Percentiles rank a stretch among this genome's conserved stretches.
phyloP scores from a whole-genome alignment of 1,140 invertebrate genomes.

The Drosophila tristis region DNA sequence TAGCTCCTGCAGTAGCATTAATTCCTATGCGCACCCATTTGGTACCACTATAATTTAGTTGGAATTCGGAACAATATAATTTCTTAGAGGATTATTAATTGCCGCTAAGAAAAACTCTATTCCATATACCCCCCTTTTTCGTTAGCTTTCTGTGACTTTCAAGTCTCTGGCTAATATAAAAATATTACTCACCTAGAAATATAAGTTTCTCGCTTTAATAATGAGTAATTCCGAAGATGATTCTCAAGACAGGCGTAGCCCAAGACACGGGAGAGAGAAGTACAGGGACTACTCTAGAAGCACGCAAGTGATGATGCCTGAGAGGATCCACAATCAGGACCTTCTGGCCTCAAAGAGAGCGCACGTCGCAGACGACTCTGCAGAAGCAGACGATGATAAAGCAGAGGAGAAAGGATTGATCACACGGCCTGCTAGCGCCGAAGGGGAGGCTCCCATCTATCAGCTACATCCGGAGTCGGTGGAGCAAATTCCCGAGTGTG shows the following conservation, averaged over 20 bases:
- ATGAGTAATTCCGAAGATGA: conserved; percentile 7
- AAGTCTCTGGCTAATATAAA: conserved; percentile 8
- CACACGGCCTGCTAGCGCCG: not conserved
- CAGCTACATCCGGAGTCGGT: not conserved
- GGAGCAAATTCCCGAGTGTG: not conserved
- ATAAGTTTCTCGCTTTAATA: not conserved
- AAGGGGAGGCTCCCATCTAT: conserved; percentile 35
- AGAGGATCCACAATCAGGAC: too few species aligned
- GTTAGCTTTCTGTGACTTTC: conserved; percentile 4
- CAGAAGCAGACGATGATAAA: not conserved
- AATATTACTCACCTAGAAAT: not conserved
- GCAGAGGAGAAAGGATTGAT: not conserved
- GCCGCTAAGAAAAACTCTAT: conserved; percentile 12
- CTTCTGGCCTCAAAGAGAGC: too few species aligned
- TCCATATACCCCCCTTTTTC: not conserved
- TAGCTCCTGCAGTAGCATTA: too few species aligned
- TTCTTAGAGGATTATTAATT: conserved; percentile 5
- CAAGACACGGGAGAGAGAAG: too few species aligned
- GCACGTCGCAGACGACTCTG: too few species aligned
- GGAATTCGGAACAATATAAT: conserved; percentile 84
- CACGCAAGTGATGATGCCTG: too few species aligned
- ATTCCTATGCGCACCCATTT: too few species aligned
- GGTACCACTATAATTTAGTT: conserved; percentile 85
- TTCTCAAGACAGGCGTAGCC: too few species aligned
- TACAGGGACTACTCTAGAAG: too few species aligned